Base-by-base conservation (phyloP, 2,113 vertebrate genomes). In the Triplophysa rosa region DNA sequence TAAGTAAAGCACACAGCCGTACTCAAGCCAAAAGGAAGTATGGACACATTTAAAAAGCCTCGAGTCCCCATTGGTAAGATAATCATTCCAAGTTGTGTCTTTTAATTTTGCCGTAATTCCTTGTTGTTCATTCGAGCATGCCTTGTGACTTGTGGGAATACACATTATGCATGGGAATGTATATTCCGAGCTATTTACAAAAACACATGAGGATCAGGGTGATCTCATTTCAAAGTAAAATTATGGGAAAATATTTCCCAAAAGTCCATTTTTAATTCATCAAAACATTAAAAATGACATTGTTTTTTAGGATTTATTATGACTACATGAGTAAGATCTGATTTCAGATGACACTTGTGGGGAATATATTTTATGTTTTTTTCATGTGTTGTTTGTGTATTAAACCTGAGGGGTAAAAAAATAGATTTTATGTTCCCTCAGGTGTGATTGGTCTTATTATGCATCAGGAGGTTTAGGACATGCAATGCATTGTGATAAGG, bases 401-500 rank as follows among this genome's bases (percentile, higher is more conserved):
- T 2, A 21, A n/a, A 58, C 54, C 54, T 58, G 19, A 21, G n/a
- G 49, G 49, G 49, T 16, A 16, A 52, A 52, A 52, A 52, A 52
- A 52, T 0, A 14, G 14, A 56, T 21, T 64, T 64, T 40, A 76
- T 42, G 26, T 45, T 26, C 40, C 56, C 63, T 73, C 42, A 37
- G 16, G 65, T 45, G 8, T 8, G 64, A 71, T 65, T 80, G 69
- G 21, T 63, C 37, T 49, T 49, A 58, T 75, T 62, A 49, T 62
- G 37, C 29, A 33, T 58, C 65, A 68, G 71, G 23, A 68, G 24
- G 42, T 47, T 64, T 58, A 21, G 23, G 12, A 47, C 40, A 47
- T 29, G 69, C 56, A 37, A 29, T 80, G 69, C 54, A 49, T 80
- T 24, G 70, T 81, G 71, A 81, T 73, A 71, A 81, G 79, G 71